phyloP scores from a whole-genome alignment of 2,888 invertebrate genomes.

The Lissocephala sabroskyi region DNA sequence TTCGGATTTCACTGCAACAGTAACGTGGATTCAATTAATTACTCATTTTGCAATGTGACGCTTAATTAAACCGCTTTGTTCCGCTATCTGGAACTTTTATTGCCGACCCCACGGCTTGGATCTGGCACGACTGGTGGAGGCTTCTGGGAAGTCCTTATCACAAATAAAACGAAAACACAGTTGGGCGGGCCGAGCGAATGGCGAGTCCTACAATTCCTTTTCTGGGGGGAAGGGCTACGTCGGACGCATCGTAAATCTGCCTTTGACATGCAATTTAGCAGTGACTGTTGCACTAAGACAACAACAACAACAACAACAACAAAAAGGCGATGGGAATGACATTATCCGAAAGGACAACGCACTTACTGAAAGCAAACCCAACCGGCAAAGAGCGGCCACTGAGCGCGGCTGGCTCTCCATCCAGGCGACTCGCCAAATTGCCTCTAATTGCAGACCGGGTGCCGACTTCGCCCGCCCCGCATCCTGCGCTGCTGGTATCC shows the following conservation, averaged over 20 bases:
- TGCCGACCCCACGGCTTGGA: not conserved
- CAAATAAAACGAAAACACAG: constrained; percentile 19
- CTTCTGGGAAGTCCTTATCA: constrained; percentile 22
- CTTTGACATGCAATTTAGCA: constrained; percentile 63
- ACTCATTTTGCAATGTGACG: constrained; percentile 48
- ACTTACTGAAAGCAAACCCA: constrained; percentile 28
- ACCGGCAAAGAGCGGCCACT: constrained; percentile 14
- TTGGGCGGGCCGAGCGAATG: not conserved
- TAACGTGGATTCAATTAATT: constrained; percentile 46
- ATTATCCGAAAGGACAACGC: constrained; percentile 53
- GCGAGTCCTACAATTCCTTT: not conserved
- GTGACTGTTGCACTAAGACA: constrained; percentile 43
- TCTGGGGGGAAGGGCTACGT: constrained; percentile 11
- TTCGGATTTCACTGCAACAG: too few species aligned
- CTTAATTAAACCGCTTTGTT: constrained; percentile 62
- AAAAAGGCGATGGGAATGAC: constrained; percentile 8
- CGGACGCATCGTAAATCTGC: constrained; percentile 52
- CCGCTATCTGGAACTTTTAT: constrained; percentile 38
- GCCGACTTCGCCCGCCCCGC: constrained; percentile 22
- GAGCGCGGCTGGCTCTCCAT: constrained; percentile 4
- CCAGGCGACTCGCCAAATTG: constrained; percentile 39
- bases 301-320: constrained; percentile 15
- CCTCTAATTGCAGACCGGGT: constrained; percentile 53
- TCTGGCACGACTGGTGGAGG: constrained; percentile 20
- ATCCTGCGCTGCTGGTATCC: constrained; percentile 9